Percentiles rank a stretch among this genome's conserved stretches.
These are phyloP conservation scores for Spinus pinus DNA, from an alignment of 2,797 vertebrate species.

Conservation along the genomic window DNA sequence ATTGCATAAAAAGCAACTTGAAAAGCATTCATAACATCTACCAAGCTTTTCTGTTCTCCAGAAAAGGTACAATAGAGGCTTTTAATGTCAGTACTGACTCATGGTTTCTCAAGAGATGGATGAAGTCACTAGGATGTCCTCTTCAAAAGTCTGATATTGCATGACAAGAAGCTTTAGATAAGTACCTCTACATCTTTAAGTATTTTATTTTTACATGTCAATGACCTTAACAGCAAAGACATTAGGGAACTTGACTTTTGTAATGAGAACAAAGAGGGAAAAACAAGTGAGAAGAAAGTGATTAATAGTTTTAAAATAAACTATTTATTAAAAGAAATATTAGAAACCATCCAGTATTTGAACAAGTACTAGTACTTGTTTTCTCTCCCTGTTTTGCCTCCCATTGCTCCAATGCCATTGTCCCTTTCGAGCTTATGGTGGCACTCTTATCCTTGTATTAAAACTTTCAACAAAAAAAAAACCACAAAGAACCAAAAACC, in stretches of 20 bases:
- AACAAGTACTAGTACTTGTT: neutral
- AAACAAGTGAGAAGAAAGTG: neutral
- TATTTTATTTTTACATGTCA: neutral
- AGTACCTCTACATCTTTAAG: neutral
- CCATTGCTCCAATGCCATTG: neutral
- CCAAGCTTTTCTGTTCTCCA: neutral
- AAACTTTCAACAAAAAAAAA: neutral
- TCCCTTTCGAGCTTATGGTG: neutral
- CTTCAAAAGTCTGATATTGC: neutral
- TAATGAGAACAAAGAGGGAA: neutral
- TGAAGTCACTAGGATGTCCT: neutral
- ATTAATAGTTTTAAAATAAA: neutral
- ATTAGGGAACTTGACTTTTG: neutral
- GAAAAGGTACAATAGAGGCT: neutral
- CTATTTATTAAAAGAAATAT: neutral
- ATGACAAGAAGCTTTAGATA: neutral
- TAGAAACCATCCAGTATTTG: neutral
- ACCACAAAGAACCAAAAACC: neutral
- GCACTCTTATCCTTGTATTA: neutral
- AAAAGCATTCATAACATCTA: neutral
- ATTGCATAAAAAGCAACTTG: neutral
- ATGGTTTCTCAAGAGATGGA: neutral
- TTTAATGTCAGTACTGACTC: neutral
- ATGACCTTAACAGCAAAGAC: neutral
- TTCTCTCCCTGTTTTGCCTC: neutral